Base-by-base conservation (phyloP, 1,140 invertebrate species). In the Psilanteris sp. region DNA sequence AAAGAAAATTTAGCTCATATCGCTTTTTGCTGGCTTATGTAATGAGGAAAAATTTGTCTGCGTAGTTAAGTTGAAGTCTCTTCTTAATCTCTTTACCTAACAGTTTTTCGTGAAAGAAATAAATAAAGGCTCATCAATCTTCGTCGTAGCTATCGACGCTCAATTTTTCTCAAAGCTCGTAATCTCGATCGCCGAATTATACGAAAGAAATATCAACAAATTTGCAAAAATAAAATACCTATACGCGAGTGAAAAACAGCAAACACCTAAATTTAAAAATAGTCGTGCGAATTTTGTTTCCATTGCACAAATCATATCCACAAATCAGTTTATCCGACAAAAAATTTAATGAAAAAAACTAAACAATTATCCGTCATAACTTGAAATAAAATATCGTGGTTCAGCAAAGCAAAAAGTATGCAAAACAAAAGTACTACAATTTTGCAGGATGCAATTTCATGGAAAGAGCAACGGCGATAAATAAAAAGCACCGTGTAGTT, bases 401-500 rank as follows among this genome's bases (percentile, higher is more conserved):
- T 72, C 24, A 41, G 41, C 41, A 20, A 11, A 27, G 50, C 20
- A 57, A 62, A 48, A 66, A 73, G 52, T 46, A 62, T 16, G 9
- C 11, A 22, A 31, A 31, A 54, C 41, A 43, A 73, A 73, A 48
- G 37, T 64, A 36, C 43, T 43, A 5, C 68, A 50, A 64, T 64
- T 70, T 64, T 29, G 55, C 26, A 62, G 50, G 32, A n/a, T 27
- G 64, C 41, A 64, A 72, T 70, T 70, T 57, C 39, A 59, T 39
- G 48, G 79, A 66, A 70, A 76, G 71, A 81, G 76, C 73, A 67
- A 48, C 44, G 32, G 48, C 24, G 57, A 81, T 82, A 82, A 83
- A 82, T 81, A 83, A 83, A 82, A 82, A 78, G 68, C 76, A 74
- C 57, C 36, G 27, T 41, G 59, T 46, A 77, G 71, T 71, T 72